Evolutionary conservation across 1,140 invertebrate species (phyloP), one percentile per base, ranked within the genome.

Genomic region (Eriosoma lanigerum): DNA sequence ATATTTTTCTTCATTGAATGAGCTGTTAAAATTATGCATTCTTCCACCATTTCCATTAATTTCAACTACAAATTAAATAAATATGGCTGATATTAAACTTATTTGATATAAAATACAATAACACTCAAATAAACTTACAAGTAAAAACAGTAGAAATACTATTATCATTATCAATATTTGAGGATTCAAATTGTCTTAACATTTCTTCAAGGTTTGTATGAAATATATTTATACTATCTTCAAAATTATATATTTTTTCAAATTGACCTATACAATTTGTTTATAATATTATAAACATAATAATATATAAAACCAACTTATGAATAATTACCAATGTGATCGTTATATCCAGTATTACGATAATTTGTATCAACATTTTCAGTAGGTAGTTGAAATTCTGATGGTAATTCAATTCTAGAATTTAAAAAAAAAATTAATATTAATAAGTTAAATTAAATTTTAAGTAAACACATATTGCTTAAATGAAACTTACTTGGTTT

Each of bases 351-450:
- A 52, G 29, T 52, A 72, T 72, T 50, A 52, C 29, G 9, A 10
- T 10, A 29, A 10, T 19, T 26, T 2, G n/a, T 0, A 50, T 48
- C 44, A 46, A 12, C 12, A 60, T 60, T 29, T 48, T 26, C 26
- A 26, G 13, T 46, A 10, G 75, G 38, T 60, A 78, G 1, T 78
- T 78, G n/a, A 46, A 62, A 78, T 48, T 78, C 17, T 24, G 75
- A 62, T 17, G 75, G 75, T 10, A 78, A 21, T 26, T 60, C 38
- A 19, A 5, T 19, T n/a, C 75, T 60, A 48, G 48, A 76, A 76
- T n/a, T n/a, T n/a, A n/a, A 58, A 58, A 38, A 38, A 38, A 38
- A 4, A 38, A 4, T 38, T 38, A 8, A 38, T 38, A 38, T 38
- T 38, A 56, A 26, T 44, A 44, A 29, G 44, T 56, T 44, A 29